Evolutionary conservation across 2,797 vertebrate species (phyloP).

Genomic region (Chelonia mydas): DNA sequence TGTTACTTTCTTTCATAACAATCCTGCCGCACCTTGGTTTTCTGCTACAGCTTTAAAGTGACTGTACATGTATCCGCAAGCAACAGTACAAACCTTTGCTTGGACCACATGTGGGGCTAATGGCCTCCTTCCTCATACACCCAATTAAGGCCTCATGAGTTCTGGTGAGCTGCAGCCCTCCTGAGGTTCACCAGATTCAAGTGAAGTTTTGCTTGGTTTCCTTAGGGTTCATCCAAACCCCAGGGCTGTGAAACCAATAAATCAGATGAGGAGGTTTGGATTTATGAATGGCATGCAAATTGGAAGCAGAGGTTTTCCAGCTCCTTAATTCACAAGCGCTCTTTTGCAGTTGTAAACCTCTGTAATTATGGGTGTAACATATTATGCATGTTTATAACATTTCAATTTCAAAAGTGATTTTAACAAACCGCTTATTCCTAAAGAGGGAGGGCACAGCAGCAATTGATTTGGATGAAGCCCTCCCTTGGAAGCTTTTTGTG

Average conservation of each 20-base stretch:
- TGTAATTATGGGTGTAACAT: background rate
- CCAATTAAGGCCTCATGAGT: fast-evolving
- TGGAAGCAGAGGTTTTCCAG: background rate
- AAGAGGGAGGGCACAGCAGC: background rate
- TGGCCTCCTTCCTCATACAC: background rate
- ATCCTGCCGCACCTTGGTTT: background rate
- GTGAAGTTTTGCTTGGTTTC: background rate
- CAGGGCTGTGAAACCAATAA: background rate
- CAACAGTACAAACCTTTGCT: background rate
- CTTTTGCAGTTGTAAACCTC: background rate
- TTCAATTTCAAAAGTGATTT: background rate
- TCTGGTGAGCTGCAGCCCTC: background rate
- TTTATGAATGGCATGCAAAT: background rate
- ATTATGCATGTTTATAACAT: background rate
- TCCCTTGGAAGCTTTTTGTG: background rate
- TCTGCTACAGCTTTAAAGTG: background rate
- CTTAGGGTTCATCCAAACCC: background rate
- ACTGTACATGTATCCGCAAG: background rate
- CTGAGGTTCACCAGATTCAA: background rate
- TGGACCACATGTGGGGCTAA: background rate
- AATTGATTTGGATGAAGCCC: background rate
- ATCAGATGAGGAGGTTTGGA: background rate
- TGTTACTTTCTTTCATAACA: background rate
- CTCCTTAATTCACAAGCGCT: background rate
- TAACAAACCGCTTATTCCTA: background rate